Conservation (phyloP, 2,888 invertebrate species). For the Temnothorax ravouxi region DNA sequence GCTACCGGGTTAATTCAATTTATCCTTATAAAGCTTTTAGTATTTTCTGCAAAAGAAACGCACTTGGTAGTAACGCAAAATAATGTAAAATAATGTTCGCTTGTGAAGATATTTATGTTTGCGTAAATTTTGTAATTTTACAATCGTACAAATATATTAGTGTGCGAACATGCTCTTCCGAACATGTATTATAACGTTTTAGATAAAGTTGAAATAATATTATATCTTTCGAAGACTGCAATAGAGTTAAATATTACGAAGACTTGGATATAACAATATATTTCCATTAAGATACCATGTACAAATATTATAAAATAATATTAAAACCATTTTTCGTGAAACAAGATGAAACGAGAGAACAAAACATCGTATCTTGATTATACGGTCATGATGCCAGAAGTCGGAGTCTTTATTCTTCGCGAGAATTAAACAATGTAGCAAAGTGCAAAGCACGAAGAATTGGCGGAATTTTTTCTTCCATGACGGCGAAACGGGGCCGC, state of each 20-base stretch:
- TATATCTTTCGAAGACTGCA: slow-evolving; percentile 2
- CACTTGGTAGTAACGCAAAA: background rate
- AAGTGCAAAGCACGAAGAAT: slow-evolving; percentile 58
- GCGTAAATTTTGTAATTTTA: slow-evolving; percentile 3
- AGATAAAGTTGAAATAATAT: slow-evolving; percentile 5
- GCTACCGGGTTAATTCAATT: background rate
- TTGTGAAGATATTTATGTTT: background rate
- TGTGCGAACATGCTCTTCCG: background rate
- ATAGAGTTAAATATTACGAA: slow-evolving; percentile 4
- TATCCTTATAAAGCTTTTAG: background rate
- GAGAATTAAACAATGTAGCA: slow-evolving; percentile 55
- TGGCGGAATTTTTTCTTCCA: slow-evolving; percentile 56
- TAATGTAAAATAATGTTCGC: background rate
- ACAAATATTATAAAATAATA: slow-evolving; percentile 45
- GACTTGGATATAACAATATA: slow-evolving; percentile 25
- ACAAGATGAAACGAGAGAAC: slow-evolving; percentile 26
- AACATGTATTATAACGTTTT: background rate
- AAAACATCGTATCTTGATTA: slow-evolving; percentile 53
- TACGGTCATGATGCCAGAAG: slow-evolving; percentile 52
- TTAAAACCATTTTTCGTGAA: slow-evolving; percentile 50
- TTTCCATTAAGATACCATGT: slow-evolving; percentile 19
- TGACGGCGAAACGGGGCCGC: slow-evolving; percentile 49
- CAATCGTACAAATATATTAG: background rate
- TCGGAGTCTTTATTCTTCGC: slow-evolving; percentile 45
- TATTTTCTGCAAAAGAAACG: background rate